Percentiles rank a stretch among this genome's conserved stretches.
Evolutionary conservation across 2,888 invertebrate genomes (phyloP).

Genomic region (Drosophila austrosaltans): DNA sequence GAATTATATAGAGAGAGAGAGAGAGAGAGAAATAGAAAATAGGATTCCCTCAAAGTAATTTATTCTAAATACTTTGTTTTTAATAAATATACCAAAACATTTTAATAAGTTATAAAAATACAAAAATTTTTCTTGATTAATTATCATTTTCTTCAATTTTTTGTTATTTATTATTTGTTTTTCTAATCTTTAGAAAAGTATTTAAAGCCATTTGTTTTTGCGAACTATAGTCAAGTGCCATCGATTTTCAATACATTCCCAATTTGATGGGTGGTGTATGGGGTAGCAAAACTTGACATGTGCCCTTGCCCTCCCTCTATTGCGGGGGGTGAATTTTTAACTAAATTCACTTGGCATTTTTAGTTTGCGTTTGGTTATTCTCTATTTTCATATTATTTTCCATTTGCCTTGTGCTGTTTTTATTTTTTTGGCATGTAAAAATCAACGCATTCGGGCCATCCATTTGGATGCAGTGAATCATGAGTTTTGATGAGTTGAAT

Average conservation of each 20-base stretch:
- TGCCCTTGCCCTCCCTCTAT: not conserved
- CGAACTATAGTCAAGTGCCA: not conserved
- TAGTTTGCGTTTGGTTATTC: not conserved
- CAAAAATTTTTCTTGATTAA: too few relatives aligned
- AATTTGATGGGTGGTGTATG: not conserved
- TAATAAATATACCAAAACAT: too few relatives aligned
- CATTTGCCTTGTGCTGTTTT: slow-evolving; percentile 21
- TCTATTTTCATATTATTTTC: not conserved
- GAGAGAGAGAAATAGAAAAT: too few relatives aligned
- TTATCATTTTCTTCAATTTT: too few relatives aligned
- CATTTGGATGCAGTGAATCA: slow-evolving; percentile 13
- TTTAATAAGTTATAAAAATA: too few relatives aligned
- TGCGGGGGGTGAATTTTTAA: not conserved
- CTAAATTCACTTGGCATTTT: not conserved
- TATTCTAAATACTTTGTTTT: too few relatives aligned
- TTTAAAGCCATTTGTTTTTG: not conserved
- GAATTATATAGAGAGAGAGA: too few relatives aligned
- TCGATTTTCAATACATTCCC: not conserved
- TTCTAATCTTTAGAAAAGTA: not conserved
- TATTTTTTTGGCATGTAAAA: slow-evolving; percentile 47
- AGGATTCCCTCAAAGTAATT: too few relatives aligned
- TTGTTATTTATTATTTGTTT: not conserved
- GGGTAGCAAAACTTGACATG: slow-evolving; percentile 7
- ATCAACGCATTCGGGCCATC: slow-evolving; percentile 43
- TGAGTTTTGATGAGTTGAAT: slow-evolving; percentile 24